A percentile compares a stretch with the other conserved stretches of the same genome.
Evolutionary conservation across 2,113 vertebrate genomes (phyloP).

Genomic region (Macquaria ambigua): DNA sequence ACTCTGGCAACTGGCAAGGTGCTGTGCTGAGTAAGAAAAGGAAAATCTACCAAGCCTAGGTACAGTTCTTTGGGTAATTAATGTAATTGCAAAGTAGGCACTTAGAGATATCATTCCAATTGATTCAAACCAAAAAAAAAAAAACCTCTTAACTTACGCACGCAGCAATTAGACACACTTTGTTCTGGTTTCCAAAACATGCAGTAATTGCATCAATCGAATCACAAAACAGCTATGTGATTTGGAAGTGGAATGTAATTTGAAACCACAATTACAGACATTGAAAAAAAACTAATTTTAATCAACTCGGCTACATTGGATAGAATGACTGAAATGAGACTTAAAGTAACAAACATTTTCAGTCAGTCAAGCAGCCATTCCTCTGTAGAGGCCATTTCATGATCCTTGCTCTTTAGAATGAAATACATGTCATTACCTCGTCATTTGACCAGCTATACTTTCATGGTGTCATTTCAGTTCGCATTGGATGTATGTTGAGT

Average conservation of each 20-base stretch:
- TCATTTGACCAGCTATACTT: background rate
- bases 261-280: conserved; percentile 32
- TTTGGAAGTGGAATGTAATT: conserved; percentile 41
- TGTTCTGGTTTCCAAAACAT: conserved; percentile 33
- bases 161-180: conserved; percentile 20
- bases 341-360: background rate
- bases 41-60: background rate
- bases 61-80: conserved; percentile 1
- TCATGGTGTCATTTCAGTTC: background rate
- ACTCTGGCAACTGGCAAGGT: conserved; percentile 9
- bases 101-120: conserved; percentile 26
- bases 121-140: background rate
- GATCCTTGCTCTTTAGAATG: background rate
- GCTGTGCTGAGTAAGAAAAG: background rate
- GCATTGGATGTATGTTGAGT: too few relatives aligned
- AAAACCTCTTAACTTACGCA: background rate
- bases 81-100: conserved; percentile 20
- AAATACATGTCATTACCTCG: background rate
- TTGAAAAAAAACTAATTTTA: background rate
- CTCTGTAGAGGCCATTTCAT: background rate
- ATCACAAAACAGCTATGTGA: conserved; percentile 23
- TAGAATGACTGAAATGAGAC: conserved; percentile 11
- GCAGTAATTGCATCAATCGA: conserved; percentile 26
- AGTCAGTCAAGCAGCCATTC: conserved; percentile 1
- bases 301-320: background rate